Evolutionary conservation across 2,113 vertebrate genomes (phyloP), one percentile per base, ranked within the genome.

Genomic region (Paratilapia polleni): DNA sequence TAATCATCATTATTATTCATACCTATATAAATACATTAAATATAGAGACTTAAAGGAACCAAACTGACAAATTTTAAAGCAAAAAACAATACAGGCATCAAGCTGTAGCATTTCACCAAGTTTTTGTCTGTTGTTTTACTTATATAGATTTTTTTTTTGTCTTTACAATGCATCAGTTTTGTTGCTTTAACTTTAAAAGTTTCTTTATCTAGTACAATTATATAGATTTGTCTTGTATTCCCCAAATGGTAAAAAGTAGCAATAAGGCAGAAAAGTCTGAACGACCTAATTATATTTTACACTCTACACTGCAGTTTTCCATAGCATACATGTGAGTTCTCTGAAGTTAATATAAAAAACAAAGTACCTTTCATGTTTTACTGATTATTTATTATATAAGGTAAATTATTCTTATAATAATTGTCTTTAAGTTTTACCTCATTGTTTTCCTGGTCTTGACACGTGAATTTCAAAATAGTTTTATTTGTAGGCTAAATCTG

Each of bases 141-240:
- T 52, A 15, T 52, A 52, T 6, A 52, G 15, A 19, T 52, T 66
- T 36, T 6, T 5, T 64, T 63, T 38, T 24, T 2, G 43, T 43
- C 36, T 15, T 68, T 47, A 47, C 14, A 47, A 11, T 0, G 15
- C 3, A 68, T 4, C 10, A 0, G 14, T 1, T 47, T 26, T 68
- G 5, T 68, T 66, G n/a, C 15, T 26, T 10, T 43, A 3, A 47
- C 8, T 8, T 36, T 6, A 4, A 36, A 4, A 4, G 6, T 34
- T 1, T 68, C 38, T 68, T 10, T 47, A 15, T 68, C 24, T 19
- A 11, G 38, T 68, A 2, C 22, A 49, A 47, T 19, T 19, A 49
- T 28, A 70, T 47, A 43, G 41, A 43, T 13, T 13, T 49, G 15
- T 70, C 9, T 66, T 43, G 38, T 8, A 66, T 66, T 8, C 22